Base-by-base conservation (phyloP, 2,113 vertebrate genomes). In the Perca schrenkii region DNA sequence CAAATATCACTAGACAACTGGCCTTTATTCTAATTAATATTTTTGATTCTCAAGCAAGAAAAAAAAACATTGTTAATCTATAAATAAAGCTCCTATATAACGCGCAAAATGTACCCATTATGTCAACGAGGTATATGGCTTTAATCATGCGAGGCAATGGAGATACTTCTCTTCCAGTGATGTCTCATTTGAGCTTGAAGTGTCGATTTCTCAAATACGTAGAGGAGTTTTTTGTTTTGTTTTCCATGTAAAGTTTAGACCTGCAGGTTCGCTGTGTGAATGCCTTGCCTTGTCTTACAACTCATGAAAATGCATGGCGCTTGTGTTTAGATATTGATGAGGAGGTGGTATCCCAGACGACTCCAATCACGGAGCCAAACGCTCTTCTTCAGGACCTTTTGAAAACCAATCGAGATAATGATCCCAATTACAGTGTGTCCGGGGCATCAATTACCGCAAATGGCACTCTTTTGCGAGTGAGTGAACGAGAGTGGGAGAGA, bases 311-410 rank as follows among this genome's bases (percentile, higher is more conserved):
- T 89, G 84, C 88, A 90, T 74, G 85, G 14, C 57, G 56, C 69
- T 7, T 73, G 64, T 90, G 69, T 85, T 93, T 84, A 92, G 58
- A 86, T 91, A 94, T 93, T 91, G 74, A 94, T 91, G 93, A 92
- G 67, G 64, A 77, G 60, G 74, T 16, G 11, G 79, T 77, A 75
- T 69, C 87, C 82, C 34, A 16, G 74, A 78, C 72, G 63, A 58
- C 80, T 83, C 82, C 65, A 68, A 50, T 80, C 60, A 87, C 63
- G 13, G 8, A 65, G 34, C 56, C 47, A 4, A n/a, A 66, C 74
- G 36, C 52, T 79, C 66, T 65, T 75, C 57, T 80, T 65, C 25
- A 56, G 65, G 36, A 57, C 40, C 58, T 60, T 80, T 77, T 69
- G 43, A 72, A 43, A 86, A 68, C 34, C 46, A 56, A 6, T 72